Evolutionary conservation across 2,113 vertebrate genomes (phyloP), one percentile per base, ranked within the genome.

Genomic region (Protobothrops mucrosquamatus): DNA sequence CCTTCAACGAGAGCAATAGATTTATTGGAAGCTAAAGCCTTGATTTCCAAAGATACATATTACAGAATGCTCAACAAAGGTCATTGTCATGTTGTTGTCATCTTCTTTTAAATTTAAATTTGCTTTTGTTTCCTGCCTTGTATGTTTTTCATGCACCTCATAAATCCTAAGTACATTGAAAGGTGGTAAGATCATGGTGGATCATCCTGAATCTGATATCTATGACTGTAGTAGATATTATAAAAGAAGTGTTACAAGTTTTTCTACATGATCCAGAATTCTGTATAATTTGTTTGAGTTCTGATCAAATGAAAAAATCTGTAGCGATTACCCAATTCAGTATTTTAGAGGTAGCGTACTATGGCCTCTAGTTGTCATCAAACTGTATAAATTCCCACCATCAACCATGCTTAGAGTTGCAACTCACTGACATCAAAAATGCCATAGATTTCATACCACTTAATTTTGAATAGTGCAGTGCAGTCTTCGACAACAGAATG

Each of bases 61-160:
- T 92, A 88, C 90, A 0, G 39, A 91, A 26, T 55, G 64, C 8
- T 94, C 56, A 2, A 69, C 20, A 24, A 7, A 51, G 5, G 88
- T 89, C 85, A 23, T 0, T 61, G 90, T 90, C 29, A 2, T 51
- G 51, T 8, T 90, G 8, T 0, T 1, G 0, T 6, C 29, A 10
- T 56, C 48, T 81, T 92, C 55, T 88, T 89, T 85, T 23, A 29
- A 81, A 24, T 29, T 81, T 55, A 15, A 23, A 39, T 3, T 89
- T 9, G 3, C 3, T 43, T 48, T 34, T 93, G 5, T 2, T 0
- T 81, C 18, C 29, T 88, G 85, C n/a, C n/a, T 94, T 88, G 74
- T 34, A 91, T 92, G 54, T 11, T 54, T 14, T 15, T 92, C 89
- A 69, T 88, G 89, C 88, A 91, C 4, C 59, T 69, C 26, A 54